These are phyloP conservation scores for Acrocephalus scirpaceus DNA, from an alignment of 2,797 vertebrate genomes.

Conservation along the genomic window DNA sequence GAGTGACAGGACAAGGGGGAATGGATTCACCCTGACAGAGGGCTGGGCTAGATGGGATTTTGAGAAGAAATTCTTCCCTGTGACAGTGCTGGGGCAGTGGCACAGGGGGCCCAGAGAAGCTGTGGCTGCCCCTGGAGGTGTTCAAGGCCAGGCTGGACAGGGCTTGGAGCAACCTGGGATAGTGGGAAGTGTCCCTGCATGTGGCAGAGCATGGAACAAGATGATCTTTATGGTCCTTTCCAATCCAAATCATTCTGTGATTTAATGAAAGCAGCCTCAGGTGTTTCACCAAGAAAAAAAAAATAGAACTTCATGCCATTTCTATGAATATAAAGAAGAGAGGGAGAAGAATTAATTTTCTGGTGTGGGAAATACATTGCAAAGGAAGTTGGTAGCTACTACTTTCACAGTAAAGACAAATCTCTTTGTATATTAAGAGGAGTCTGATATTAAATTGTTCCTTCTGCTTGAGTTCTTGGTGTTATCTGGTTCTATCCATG, in stretches of 20 bases:
- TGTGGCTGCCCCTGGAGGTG: background rate
- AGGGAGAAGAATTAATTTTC: background rate
- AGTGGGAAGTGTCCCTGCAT: background rate
- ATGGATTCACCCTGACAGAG: background rate
- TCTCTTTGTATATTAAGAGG: background rate
- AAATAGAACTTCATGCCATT: background rate
- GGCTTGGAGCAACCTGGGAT: rapidly evolving
- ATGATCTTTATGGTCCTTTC: background rate
- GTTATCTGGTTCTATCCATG: background rate
- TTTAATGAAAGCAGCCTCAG: background rate
- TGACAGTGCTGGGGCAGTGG: rapidly evolving
- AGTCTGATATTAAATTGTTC: background rate
- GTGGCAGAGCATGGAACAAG: background rate
- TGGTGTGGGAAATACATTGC: background rate
- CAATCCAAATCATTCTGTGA: no score
- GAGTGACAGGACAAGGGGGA: background rate
- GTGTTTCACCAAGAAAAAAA: background rate
- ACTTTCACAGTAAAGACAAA: background rate
- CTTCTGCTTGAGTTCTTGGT: background rate
- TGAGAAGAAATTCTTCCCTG: background rate
- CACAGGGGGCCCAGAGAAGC: background rate
- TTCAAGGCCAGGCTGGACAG: rapidly evolving
- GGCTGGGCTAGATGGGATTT: rapidly evolving
- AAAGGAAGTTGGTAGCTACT: background rate
- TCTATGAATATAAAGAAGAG: background rate